phyloP scores from a whole-genome alignment of 2,797 vertebrate species.

The Enteromius paludinosus region DNA sequence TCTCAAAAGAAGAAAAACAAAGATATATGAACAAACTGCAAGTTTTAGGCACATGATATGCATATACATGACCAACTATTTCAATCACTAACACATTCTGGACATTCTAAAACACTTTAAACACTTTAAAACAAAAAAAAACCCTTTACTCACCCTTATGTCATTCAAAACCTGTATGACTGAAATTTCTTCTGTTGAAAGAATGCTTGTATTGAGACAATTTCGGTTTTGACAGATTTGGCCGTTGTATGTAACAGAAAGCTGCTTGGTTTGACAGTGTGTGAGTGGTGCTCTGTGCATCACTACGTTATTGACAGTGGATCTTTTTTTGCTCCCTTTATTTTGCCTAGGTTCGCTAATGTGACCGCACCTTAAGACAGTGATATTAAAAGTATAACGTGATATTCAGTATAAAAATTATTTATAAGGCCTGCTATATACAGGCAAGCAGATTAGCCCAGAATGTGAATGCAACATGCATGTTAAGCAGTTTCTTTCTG shows the following conservation, averaged over 20 bases:
- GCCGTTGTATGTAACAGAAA: background rate
- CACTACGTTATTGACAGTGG: background rate
- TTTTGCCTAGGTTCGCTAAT: background rate
- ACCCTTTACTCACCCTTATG: background rate
- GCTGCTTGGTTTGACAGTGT: constrained; percentile 7
- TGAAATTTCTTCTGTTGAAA: background rate
- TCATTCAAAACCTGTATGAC: background rate
- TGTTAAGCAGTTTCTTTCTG: background rate
- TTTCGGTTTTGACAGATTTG: background rate
- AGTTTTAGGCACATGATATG: background rate
- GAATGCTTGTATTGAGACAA: background rate
- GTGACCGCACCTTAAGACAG: background rate
- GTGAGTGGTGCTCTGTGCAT: background rate
- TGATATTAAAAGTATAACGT: background rate
- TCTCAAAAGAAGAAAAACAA: background rate
- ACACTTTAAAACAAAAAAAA: background rate
- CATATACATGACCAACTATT: background rate
- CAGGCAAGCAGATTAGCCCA: background rate
- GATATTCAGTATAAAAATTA: background rate
- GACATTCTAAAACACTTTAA: background rate
- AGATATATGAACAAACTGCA: background rate
- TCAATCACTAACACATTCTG: background rate
- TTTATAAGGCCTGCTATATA: background rate
- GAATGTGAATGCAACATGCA: background rate
- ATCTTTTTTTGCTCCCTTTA: background rate